phyloP scores from a whole-genome alignment of 2,888 invertebrate genomes.

The Muschampia plurimacula region DNA sequence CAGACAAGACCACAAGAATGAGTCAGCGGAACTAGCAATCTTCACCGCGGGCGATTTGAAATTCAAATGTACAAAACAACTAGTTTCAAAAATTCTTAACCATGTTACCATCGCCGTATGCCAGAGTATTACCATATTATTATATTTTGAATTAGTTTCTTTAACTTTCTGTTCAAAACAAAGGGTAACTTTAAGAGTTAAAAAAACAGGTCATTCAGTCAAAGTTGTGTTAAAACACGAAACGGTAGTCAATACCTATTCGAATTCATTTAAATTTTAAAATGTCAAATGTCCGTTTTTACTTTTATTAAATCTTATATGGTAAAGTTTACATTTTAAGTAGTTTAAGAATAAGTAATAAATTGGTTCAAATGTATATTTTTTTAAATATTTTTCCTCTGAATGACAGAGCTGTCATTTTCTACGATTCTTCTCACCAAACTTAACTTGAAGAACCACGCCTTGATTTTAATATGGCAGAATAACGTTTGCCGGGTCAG shows the following conservation, averaged over 20 bases:
- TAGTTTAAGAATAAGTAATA: too few relatives aligned
- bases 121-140: constrained; percentile 47
- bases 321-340: too few relatives aligned
- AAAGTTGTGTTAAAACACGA: neutral
- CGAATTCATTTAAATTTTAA: too few relatives aligned
- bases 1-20: constrained; percentile 47
- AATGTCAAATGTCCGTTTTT: too few relatives aligned
- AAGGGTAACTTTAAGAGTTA: neutral
- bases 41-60: constrained; percentile 58
- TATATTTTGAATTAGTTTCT: constrained; percentile 32
- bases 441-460: too few relatives aligned
- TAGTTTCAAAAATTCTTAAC: constrained; percentile 44
- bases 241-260: neutral
- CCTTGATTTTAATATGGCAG: too few relatives aligned
- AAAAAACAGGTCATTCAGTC: neutral
- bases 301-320: too few relatives aligned
- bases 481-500: too few relatives aligned
- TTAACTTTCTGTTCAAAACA: neutral
- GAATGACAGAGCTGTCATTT: too few relatives aligned
- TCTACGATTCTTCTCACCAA: too few relatives aligned
- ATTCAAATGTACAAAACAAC: constrained; percentile 60
- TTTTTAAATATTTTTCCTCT: too few relatives aligned
- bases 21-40: constrained; percentile 60
- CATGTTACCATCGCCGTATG: constrained; percentile 44
- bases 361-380: too few relatives aligned